phyloP scores from a whole-genome alignment of 2,888 invertebrate genomes.

The Ectobius pallidus region DNA sequence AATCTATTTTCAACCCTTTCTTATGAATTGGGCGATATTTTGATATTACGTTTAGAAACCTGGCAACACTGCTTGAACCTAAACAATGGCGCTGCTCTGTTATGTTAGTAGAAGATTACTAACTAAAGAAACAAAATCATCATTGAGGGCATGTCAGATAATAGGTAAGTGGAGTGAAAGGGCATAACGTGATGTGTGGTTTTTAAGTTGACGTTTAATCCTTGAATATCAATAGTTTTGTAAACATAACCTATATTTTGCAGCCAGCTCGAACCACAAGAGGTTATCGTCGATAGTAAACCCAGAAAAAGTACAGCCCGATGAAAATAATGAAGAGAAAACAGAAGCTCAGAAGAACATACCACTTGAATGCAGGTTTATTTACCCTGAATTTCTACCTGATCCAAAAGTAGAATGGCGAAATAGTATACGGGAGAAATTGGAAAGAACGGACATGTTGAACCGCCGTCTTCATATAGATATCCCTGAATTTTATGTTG shows the following conservation, averaged over 20 bases:
- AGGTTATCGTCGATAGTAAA: not conserved
- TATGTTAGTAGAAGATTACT: not conserved
- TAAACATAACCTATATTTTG: too few relatives aligned
- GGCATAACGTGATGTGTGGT: too few relatives aligned
- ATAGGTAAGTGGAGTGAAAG: not conserved
- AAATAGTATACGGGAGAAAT: constrained; percentile 80
- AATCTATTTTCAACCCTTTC: too few relatives aligned
- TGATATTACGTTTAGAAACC: too few relatives aligned
- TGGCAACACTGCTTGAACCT: too few relatives aligned
- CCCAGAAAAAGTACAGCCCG: not conserved
- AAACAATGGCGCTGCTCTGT: not conserved
- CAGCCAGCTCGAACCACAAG: not conserved
- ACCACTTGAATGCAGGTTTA: constrained; percentile 62
- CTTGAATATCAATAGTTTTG: too few relatives aligned
- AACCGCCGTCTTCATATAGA: constrained; percentile 78
- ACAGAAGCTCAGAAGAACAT: constrained; percentile 5
- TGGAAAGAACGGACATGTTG: constrained; percentile 94
- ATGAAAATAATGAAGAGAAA: not conserved
- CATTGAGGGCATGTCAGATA: too few relatives aligned
- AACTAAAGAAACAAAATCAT: too few relatives aligned
- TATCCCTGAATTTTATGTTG: constrained; percentile 98
- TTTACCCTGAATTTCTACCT: constrained; percentile 93
- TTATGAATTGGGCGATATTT: too few relatives aligned
- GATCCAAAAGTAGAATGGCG: constrained; percentile 79
- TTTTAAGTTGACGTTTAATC: too few relatives aligned